A percentile compares a stretch with the other conserved stretches of the same genome.
These are phyloP conservation scores for mouse (Mus musculus) DNA, from an alignment of 2,113 vertebrate genomes.

Conservation along the genomic window DNA sequence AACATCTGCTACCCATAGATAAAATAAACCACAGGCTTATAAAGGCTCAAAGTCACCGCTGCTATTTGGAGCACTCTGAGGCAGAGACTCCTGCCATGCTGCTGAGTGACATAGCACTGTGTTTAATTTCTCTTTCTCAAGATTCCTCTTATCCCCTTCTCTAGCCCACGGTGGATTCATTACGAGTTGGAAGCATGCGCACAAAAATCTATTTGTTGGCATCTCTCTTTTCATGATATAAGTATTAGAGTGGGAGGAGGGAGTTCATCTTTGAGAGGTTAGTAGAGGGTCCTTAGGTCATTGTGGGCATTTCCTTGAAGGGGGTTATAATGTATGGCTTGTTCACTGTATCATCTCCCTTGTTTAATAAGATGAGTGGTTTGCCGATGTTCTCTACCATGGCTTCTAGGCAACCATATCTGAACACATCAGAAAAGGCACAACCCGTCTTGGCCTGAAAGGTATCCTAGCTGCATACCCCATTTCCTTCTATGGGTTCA, in stretches of 20 bases:
- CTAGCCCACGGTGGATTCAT: no score
- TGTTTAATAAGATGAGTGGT: background rate
- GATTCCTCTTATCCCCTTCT: background rate
- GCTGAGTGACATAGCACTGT: background rate
- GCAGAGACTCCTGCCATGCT: background rate
- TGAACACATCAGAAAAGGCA: background rate
- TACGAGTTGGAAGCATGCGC: background rate
- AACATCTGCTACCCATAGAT: constrained; percentile 34
- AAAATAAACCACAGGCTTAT: constrained; percentile 26
- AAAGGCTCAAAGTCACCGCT: background rate
- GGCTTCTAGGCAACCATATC: background rate
- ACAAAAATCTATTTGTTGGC: background rate
- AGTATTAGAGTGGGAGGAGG: background rate
- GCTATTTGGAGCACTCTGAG: background rate
- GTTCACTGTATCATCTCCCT: background rate
- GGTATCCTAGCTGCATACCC: background rate
- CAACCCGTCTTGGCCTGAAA: no score
- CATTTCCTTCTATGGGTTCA: background rate
- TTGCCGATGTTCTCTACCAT: background rate
- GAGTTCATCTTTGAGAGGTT: background rate
- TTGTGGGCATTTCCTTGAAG: background rate
- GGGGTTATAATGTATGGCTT: background rate
- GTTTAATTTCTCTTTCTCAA: background rate
- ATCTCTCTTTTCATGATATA: background rate
- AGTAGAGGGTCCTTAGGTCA: background rate